phyloP scores from a whole-genome alignment of 2,113 vertebrate genomes.

The Papio anubis region DNA sequence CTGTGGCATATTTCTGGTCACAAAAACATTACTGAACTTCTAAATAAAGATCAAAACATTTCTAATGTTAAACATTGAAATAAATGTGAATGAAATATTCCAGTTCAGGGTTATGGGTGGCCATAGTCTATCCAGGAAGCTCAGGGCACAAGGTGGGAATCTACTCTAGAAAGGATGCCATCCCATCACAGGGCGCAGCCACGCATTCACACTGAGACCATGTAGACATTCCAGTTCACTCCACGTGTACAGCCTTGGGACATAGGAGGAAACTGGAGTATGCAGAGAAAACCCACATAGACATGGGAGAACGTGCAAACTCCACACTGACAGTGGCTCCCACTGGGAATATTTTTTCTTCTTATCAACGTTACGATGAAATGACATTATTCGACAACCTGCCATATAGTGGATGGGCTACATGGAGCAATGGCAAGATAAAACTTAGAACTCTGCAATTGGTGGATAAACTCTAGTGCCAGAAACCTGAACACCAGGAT shows the following conservation, averaged over 20 bases:
- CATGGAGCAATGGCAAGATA: not conserved
- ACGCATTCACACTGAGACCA: not conserved
- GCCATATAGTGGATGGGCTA: not conserved
- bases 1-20: not conserved
- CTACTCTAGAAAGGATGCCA: not conserved
- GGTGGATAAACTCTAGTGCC: not conserved
- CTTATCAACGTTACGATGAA: not conserved
- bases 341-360: not conserved
- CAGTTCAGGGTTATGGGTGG: not conserved
- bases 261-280: not conserved
- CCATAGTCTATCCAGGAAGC: not conserved
- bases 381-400: not conserved
- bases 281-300: not conserved
- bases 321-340: not conserved
- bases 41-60: not conserved
- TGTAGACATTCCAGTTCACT: not conserved
- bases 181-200: not conserved
- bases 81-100: not conserved
- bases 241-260: not conserved
- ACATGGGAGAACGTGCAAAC: not conserved
- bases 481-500: not conserved
- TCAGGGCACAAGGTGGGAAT: not conserved
- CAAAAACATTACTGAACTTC: not conserved
- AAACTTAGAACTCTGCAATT: conserved; percentile 12
- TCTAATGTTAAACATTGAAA: not conserved